phyloP scores from a whole-genome alignment of 2,888 invertebrate genomes.

The Diaperis boleti region DNA sequence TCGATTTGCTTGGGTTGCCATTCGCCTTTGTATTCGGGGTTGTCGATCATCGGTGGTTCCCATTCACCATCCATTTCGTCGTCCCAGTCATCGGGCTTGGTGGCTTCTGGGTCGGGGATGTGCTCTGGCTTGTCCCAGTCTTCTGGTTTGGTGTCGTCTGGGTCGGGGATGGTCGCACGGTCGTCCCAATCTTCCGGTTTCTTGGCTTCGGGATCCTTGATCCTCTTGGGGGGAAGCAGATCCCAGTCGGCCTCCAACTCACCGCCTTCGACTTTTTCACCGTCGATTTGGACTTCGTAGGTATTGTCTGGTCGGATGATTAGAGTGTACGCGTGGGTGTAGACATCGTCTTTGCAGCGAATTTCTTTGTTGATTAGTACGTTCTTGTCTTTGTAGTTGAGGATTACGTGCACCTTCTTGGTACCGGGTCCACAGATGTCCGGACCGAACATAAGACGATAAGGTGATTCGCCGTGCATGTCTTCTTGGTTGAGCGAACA shows the following conservation, averaged over 20 bases:
- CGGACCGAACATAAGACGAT: slow-evolving; percentile 98
- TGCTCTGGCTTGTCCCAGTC: slow-evolving; percentile 99
- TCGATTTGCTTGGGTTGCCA: slow-evolving; percentile 99
- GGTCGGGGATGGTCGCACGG: slow-evolving; percentile 90
- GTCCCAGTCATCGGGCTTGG: slow-evolving; percentile 99
- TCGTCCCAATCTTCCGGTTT: slow-evolving; percentile 99
- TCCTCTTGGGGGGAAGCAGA: slow-evolving; percentile 96
- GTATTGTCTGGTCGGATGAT: slow-evolving; percentile 97
- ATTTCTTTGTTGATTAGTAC: slow-evolving; percentile 98
- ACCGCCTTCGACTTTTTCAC: slow-evolving; percentile 94
- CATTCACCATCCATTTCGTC: slow-evolving; percentile 94
- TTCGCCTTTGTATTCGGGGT: slow-evolving; percentile 98
- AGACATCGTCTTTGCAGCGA: slow-evolving; percentile 98
- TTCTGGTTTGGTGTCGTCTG: slow-evolving; percentile 94
- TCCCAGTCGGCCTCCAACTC: slow-evolving; percentile 98
- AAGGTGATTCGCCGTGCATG: slow-evolving; percentile 98
- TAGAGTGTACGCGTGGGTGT: slow-evolving; percentile 96
- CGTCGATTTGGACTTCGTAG: slow-evolving; percentile 97
- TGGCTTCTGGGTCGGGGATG: slow-evolving; percentile 96
- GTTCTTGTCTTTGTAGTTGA: slow-evolving; percentile 99
- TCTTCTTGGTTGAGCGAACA: slow-evolving; percentile 91
- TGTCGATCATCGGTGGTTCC: slow-evolving; percentile 99
- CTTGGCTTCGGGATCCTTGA: slow-evolving; percentile 95
- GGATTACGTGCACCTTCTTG: slow-evolving; percentile 99
- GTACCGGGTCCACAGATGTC: slow-evolving; percentile 99